Base-by-base conservation (phyloP, 2,888 invertebrate genomes). In the Stratiomys singularior region DNA sequence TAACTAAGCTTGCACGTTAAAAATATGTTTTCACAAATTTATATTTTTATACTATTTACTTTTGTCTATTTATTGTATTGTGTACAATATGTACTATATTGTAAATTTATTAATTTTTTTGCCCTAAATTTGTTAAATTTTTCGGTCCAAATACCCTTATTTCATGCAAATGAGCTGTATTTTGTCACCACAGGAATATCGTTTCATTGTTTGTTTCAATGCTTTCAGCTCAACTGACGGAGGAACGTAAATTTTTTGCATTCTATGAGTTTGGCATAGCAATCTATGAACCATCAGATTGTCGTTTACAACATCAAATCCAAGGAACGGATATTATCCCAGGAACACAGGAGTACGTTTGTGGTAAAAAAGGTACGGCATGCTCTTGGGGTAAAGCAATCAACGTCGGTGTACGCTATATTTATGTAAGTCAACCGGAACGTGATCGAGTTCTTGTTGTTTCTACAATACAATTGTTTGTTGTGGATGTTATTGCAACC, bases 191-290 rank as follows among this genome's bases (percentile, higher is more conserved):
- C n/a, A n/a, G n/a, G n/a, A n/a, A n/a, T n/a, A n/a, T n/a, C n/a
- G n/a, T n/a, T n/a, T n/a, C n/a, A n/a, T n/a, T n/a, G n/a, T n/a
- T n/a, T n/a, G n/a, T n/a, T n/a, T n/a, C n/a, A n/a, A n/a, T n/a
- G 3, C 18, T 52, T 52, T 23, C 83, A 90, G 90, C 89, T 78
- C 88, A 90, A 0, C 88, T 89, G 46, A 90, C 89, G 84, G 90
- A 91, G 83, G 91, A 92, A 82, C 87, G 90, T n/a, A 86, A 91
- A 81, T 93, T 93, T 86, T 91, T 93, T 83, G 92, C 93, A 13
- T 93, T 93, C 86, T 93, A 93, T 86, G 92, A 92, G 82, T 90
- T 92, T 88, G 94, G 94, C 28, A 91, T 93, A 82, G 91, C 92
- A 1, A 90, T 93, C 60, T 93, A 93, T 86, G 92, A 93, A 81